Conservation (phyloP, 2,797 vertebrate genomes). For the Masticophis lateralis region DNA sequence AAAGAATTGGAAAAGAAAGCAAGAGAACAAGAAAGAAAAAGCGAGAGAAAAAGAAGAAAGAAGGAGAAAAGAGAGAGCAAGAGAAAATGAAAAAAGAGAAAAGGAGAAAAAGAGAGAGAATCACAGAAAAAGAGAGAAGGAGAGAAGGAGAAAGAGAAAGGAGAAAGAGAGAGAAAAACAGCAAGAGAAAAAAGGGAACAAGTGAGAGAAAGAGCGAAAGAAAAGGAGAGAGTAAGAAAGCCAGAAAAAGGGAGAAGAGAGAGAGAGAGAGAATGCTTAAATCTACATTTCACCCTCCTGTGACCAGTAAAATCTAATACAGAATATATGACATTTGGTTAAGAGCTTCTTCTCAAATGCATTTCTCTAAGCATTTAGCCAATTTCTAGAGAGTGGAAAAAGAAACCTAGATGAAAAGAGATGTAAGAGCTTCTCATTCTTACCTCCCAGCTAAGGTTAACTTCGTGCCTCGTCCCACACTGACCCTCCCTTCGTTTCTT, state of each 20-base stretch:
- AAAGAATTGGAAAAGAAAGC: constrained; percentile 18
- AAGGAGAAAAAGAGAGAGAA: neutral
- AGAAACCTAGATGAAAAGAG: neutral
- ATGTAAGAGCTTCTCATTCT: neutral
- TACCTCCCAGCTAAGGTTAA: neutral
- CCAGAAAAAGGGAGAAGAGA: neutral
- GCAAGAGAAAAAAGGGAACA: constrained; percentile 36
- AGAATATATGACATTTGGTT: neutral
- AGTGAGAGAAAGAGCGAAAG: constrained; percentile 33
- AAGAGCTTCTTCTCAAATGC: neutral
- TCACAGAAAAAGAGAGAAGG: no score
- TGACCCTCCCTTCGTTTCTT: neutral
- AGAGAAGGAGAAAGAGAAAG: no score
- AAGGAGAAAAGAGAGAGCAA: neutral
- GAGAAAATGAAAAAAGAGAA: neutral
- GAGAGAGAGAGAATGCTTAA: constrained; percentile 19
- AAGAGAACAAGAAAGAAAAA: constrained; percentile 29
- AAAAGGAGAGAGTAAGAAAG: constrained; percentile 35
- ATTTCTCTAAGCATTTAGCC: neutral
- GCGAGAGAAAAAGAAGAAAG: neutral
- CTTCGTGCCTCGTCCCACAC: neutral
- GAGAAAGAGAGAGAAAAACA: constrained; percentile 1
- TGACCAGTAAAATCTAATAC: neutral
- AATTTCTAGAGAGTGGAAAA: neutral
- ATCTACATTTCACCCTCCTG: neutral